phyloP scores from a whole-genome alignment of 2,113 vertebrate genomes.

The Pseudonaja textilis region DNA sequence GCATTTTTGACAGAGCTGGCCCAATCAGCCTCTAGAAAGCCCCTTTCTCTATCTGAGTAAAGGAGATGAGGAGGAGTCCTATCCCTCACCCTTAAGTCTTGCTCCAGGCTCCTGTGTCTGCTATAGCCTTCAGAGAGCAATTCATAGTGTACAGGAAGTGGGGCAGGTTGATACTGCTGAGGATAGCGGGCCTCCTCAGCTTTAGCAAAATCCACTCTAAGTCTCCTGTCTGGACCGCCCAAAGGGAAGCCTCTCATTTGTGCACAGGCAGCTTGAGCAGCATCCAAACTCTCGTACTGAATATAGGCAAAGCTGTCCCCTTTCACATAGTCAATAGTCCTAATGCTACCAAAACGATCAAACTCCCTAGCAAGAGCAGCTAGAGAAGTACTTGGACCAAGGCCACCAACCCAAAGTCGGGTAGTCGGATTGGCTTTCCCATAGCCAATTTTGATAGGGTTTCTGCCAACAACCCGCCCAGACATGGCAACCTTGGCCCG shows the following conservation, averaged over 20 bases:
- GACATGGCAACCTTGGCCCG: constrained; percentile 97
- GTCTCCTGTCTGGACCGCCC: constrained; percentile 84
- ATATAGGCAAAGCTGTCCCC: constrained; percentile 97
- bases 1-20: constrained; percentile 81
- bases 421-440: constrained; percentile 97
- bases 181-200: constrained; percentile 85
- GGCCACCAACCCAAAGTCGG: constrained; percentile 93
- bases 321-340: constrained; percentile 95
- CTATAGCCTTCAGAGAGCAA: constrained; percentile 82
- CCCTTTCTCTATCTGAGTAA: constrained; percentile 80
- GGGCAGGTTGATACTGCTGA: constrained; percentile 81
- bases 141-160: constrained; percentile 84
- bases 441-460: constrained; percentile 95
- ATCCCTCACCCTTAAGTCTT: constrained; percentile 85
- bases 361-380: constrained; percentile 93
- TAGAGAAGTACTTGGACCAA: constrained; percentile 87
- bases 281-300: constrained; percentile 95
- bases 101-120: constrained; percentile 86
- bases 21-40: constrained; percentile 84
- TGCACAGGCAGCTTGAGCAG: constrained; percentile 90
- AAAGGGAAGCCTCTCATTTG: constrained; percentile 96
- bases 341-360: constrained; percentile 95
- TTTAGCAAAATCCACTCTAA: constrained; percentile 95
- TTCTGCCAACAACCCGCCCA: constrained; percentile 87
- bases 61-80: constrained; percentile 84